Base-by-base conservation (phyloP, 2,888 invertebrate genomes). In the Dinocampus coccinellae region DNA sequence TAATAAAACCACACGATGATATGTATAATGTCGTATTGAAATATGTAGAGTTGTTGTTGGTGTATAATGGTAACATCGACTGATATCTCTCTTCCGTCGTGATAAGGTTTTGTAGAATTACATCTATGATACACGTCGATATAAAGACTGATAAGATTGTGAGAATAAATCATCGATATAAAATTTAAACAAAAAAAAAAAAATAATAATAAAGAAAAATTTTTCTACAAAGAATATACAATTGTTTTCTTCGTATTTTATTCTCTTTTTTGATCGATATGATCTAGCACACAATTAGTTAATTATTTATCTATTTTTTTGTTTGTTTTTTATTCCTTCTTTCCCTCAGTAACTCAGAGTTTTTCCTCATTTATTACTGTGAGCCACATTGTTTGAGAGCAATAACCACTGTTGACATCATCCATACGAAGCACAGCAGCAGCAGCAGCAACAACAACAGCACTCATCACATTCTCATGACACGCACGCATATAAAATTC, bases 341-440 rank as follows among this genome's bases (percentile, higher is more conserved):
- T 22, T 39, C 4, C n/a, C 13, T n/a, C n/a, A n/a, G 39, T n/a
- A n/a, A 39, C 22, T 36, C 61, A 36, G 24, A 39, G 22, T 36
- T 39, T 36, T 57, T 22, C 36, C n/a, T 61, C 39, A 36, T 66
- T 55, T 22, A 42, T 60, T 29, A 53, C 16, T 36, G 63, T 69
- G 61, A 20, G 26, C 24, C 20, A 36, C 20, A 47, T 26, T 39
- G 26, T 26, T 47, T 29, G 52, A 66, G 66, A 66, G 66, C 57
- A 66, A 66, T 55, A 66, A 66, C 66, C 66, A 66, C 55, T 66
- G 66, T 66, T 66, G 66, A 66, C 66, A 64, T 29, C 53, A 22
- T 47, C 52, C 11, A 16, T 16, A 33, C 20, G 58, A 26, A 39
- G 57, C 57, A 57, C 55, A 26, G 24, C 42, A 66, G n/a, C n/a